Conservation (phyloP, 2,888 invertebrate species). For the Lordiphosa fenestrarum region DNA sequence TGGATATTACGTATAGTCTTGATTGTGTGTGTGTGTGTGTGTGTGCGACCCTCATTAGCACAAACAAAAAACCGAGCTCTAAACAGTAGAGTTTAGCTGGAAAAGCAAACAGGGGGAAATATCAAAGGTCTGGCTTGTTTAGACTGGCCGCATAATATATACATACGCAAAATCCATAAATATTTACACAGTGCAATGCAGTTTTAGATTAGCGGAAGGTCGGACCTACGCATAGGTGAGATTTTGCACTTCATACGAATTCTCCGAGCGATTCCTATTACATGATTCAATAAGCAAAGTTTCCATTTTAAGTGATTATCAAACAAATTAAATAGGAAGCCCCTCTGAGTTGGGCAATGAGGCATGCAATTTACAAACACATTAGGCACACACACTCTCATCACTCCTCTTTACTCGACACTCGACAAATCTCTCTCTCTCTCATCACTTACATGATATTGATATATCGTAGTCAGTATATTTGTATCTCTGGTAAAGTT, state of each 20-base stretch:
- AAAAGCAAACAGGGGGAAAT: conserved; percentile 1
- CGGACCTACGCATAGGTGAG: background rate
- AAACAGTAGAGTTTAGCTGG: too few relatives aligned
- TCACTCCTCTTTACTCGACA: too few relatives aligned
- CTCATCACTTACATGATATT: conserved; percentile 87
- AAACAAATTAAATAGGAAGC: too few relatives aligned
- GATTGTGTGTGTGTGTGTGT: too few relatives aligned
- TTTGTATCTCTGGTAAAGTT: conserved; percentile 89
- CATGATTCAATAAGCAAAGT: too few relatives aligned
- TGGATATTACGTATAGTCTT: too few relatives aligned
- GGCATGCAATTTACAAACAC: background rate
- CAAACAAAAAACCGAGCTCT: too few relatives aligned
- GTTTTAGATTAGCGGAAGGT: background rate
- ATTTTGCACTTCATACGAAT: background rate
- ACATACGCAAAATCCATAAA: conserved; percentile 12
- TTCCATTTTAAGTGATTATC: too few relatives aligned
- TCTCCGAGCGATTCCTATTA: background rate
- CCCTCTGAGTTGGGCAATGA: background rate
- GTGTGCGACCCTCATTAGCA: too few relatives aligned
- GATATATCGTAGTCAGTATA: conserved; percentile 90
- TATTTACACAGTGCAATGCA: conserved; percentile 26
- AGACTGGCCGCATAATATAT: conserved; percentile 6
- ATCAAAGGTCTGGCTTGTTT: conserved; percentile 30
- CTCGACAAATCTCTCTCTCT: background rate
- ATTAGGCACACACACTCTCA: background rate